Base-by-base conservation (phyloP, 2,888 invertebrate species). In the Frankliniella intonsa region DNA sequence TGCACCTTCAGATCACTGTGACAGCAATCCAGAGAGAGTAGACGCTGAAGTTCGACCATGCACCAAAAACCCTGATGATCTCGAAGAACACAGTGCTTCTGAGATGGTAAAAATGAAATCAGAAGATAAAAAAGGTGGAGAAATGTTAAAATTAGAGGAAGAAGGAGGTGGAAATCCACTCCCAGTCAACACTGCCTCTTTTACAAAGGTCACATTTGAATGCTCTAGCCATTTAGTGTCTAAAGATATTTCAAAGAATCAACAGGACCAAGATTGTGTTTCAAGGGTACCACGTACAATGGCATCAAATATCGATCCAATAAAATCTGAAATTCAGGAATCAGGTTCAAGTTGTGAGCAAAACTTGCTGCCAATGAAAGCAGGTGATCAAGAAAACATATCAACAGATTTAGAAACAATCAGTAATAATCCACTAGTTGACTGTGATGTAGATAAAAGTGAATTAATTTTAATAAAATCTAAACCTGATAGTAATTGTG, bases 401-500 rank as follows among this genome's bases (percentile, higher is more conserved):
- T 55, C 55, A 55, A 17, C 1, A 55, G 17, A 69, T 69, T 22
- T 22, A 22, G 22, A 69, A 22, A 22, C 22, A n/a, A 22, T 22
- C n/a, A 69, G 69, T 22, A 69, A 11, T n/a, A 7, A 22, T 10
- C 22, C 69, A 38, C 38, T 9, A 69, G 11, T 38, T 69, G 69
- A 9, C 69, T 69, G 69, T 69, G 69, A 69, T 69, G 69, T 69
- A 69, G 69, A 22, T 69, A 69, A 69, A 69, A 22, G 22, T 69
- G 22, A 69, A 69, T 69, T 22, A 69, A 17, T 17, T 14, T 17
- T 38, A 38, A 38, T 38, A 5, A 38, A 38, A 38, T 62, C 62
- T 14, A 62, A n/a, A 5, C 5, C 17, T 62, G 62, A 62, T 62
- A 14, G 62, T 62, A n/a, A 62, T 62, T 19, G n/a, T 62, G n/a